These are phyloP conservation scores for Operophtera brumata DNA, from an alignment of 2,888 invertebrate genomes.

Conservation along the genomic window DNA sequence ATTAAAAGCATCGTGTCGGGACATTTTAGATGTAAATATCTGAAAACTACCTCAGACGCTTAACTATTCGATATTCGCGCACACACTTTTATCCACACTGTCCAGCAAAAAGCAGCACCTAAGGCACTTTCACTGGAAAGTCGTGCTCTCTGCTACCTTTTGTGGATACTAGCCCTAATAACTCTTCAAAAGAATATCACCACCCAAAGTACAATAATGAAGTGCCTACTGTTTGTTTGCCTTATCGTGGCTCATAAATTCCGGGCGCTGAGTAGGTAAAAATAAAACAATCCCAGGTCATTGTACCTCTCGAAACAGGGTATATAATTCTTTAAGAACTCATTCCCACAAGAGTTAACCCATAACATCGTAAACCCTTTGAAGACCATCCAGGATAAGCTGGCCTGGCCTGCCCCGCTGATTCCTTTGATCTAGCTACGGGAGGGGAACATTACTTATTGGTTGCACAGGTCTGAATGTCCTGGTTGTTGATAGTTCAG, in stretches of 20 bases:
- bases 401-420: constrained; percentile 27
- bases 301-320: constrained; percentile 31
- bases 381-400: constrained; percentile 33
- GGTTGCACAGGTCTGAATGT: constrained; percentile 18
- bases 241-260: constrained; percentile 21
- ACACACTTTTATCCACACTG: too few species aligned
- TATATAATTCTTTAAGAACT: constrained; percentile 34
- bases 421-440: constrained; percentile 1
- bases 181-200: constrained; percentile 9
- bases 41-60: too few species aligned
- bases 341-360: constrained; percentile 38
- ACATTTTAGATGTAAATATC: too few species aligned
- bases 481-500: constrained; percentile 38
- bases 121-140: too few species aligned
- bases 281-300: constrained; percentile 31
- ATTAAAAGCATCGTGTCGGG: too few species aligned
- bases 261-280: constrained; percentile 17
- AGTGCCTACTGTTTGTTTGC: constrained; percentile 5
- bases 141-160: too few species aligned
- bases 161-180: too few species aligned
- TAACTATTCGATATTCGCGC: too few species aligned
- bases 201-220: constrained; percentile 11
- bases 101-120: too few species aligned
- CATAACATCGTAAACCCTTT: constrained; percentile 46
- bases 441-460: constrained; percentile 13